These are phyloP conservation scores for Unio pictorum DNA, from an alignment of 2,888 invertebrate genomes.

Conservation along the genomic window DNA sequence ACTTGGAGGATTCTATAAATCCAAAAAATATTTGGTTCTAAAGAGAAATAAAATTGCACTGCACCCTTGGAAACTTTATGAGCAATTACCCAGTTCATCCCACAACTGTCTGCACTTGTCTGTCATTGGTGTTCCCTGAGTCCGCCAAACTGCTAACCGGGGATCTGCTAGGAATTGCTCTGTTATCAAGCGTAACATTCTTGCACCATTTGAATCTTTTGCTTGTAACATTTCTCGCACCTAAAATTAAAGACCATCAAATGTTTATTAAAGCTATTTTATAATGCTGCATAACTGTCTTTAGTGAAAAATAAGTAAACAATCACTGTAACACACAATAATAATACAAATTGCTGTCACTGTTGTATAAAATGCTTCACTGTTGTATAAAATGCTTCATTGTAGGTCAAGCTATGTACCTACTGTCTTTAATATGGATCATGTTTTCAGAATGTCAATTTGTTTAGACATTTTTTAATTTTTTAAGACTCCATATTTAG, in stretches of 20 bases:
- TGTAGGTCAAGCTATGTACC: too few species aligned
- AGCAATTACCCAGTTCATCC: slow-evolving; percentile 81
- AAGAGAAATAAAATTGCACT: not conserved
- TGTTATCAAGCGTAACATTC: slow-evolving; percentile 88
- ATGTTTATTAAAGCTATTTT: not conserved
- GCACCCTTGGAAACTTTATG: not conserved
- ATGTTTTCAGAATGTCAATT: too few species aligned
- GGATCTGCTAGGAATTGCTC: slow-evolving; percentile 91
- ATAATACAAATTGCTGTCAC: too few species aligned
- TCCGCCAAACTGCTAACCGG: slow-evolving; percentile 83
- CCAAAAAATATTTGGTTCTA: too few species aligned
- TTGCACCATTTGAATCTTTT: slow-evolving; percentile 87
- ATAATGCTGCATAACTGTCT: not conserved
- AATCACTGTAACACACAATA: too few species aligned
- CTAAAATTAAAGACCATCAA: slow-evolving; percentile 71
- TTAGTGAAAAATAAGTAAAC: not conserved
- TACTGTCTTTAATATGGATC: too few species aligned
- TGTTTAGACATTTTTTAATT: too few species aligned
- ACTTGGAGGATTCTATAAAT: too few species aligned
- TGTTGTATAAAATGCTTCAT: too few species aligned
- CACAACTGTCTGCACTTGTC: slow-evolving; percentile 88
- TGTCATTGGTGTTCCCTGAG: slow-evolving; percentile 87
- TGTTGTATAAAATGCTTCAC: too few species aligned
- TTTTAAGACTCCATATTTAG: too few species aligned
- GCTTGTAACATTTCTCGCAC: slow-evolving; percentile 88